A percentile compares a stretch with the other conserved stretches of the same genome.
Evolutionary conservation across 1,140 invertebrate genomes (phyloP).

Genomic region (Nephotettix cincticeps): DNA sequence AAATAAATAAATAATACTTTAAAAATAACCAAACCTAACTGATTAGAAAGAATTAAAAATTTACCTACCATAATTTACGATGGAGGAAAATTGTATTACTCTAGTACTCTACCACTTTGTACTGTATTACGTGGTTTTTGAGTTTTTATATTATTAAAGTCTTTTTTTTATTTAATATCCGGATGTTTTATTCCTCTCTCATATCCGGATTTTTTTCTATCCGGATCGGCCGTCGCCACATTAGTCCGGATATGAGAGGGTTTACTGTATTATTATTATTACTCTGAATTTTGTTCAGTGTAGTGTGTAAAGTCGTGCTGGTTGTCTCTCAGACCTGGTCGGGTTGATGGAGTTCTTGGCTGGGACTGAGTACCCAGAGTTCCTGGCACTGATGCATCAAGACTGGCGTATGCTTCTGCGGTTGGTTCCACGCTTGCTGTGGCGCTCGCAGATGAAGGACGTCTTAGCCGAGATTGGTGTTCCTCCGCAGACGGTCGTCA

Average conservation of each 20-base stretch:
- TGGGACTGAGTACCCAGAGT: slow-evolving; percentile 57
- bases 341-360: slow-evolving; percentile 69
- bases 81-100: background rate
- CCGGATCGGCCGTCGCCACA: too few species aligned
- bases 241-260: too few species aligned
- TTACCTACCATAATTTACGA: background rate
- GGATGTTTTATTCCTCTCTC: too few species aligned
- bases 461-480: slow-evolving; percentile 55
- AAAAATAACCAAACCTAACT: background rate
- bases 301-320: too few species aligned
- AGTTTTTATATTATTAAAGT: too few species aligned
- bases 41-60: background rate
- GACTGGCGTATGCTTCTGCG: slow-evolving; percentile 50
- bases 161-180: too few species aligned
- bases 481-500: slow-evolving; percentile 49
- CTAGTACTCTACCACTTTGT: too few species aligned
- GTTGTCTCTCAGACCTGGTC: slow-evolving; percentile 59
- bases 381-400: slow-evolving; percentile 28
- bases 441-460: slow-evolving; percentile 67
- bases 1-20: background rate
- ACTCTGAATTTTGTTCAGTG: background rate
- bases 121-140: too few species aligned
- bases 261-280: too few species aligned
- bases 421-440: slow-evolving; percentile 62
- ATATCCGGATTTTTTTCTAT: too few species aligned